Percentiles rank a stretch among this genome's conserved stretches.
phyloP scores from a whole-genome alignment of 2,797 vertebrate genomes.

The Macroramphosus scolopax region DNA sequence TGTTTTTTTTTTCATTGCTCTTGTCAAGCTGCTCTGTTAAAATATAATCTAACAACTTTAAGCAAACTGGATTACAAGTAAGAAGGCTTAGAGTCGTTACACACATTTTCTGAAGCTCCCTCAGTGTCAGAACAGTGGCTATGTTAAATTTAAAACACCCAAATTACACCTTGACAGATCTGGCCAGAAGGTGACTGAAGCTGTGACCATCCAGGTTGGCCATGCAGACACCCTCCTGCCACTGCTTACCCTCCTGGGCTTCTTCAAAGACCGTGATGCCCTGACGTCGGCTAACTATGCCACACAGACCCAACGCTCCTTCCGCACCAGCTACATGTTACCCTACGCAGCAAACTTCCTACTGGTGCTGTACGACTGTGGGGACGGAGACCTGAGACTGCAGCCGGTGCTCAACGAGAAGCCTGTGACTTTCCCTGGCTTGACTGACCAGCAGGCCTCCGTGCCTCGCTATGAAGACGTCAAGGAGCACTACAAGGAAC shows the following conservation, averaged over 20 bases:
- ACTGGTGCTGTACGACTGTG: conserved; percentile 88
- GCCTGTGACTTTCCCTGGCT: conserved; percentile 79
- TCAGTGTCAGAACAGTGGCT: no score
- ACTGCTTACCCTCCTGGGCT: conserved; percentile 89
- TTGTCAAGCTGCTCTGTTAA: no score
- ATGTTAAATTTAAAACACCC: no score
- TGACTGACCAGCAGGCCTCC: conserved; percentile 52
- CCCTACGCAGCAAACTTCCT: conserved; percentile 91
- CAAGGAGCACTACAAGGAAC: conserved; percentile 78
- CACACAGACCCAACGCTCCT: conserved; percentile 76
- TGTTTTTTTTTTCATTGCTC: no score
- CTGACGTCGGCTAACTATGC: conserved; percentile 83
- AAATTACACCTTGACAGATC: no score
- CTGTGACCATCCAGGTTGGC: conserved; percentile 88
- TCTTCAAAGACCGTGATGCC: conserved; percentile 83
- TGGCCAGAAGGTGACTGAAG: conserved; percentile 79
- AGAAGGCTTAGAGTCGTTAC: no score
- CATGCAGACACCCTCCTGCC: conserved; percentile 95
- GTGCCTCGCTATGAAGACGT: conserved; percentile 81
- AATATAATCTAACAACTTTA: no score
- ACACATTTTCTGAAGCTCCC: no score
- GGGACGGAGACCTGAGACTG: conserved; percentile 80
- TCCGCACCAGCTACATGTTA: conserved; percentile 85
- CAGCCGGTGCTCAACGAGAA: conserved; percentile 88
- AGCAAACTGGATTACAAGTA: no score